Evolutionary conservation across 2,888 invertebrate genomes (phyloP), one percentile per base, ranked within the genome.

Genomic region (Eupithecia centaureata): DNA sequence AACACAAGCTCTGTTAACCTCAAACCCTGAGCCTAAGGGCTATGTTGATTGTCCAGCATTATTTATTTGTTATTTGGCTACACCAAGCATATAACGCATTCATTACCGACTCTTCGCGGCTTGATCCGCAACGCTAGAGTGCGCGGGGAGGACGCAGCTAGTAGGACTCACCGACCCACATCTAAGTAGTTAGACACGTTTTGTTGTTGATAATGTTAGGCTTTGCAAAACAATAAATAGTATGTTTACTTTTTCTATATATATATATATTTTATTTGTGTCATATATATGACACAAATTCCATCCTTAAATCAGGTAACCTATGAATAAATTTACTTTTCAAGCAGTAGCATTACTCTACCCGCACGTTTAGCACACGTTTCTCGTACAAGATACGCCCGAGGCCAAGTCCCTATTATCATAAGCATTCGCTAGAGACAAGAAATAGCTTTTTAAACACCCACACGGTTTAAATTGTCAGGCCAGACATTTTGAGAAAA

Each of bases 401-500:
- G 61, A 64, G 67, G 67, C 63, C 67, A 63, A 63, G 47, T 51
- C 33, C 61, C 67, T 66, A 73, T 75, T 75, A 73, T 69, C 73
- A 75, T 75, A 73, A 65, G 72, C 70, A 72, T 73, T 73, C 71
- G 61, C 52, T 35, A 61, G 54, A 68, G 71, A 75, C 72, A 71
- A 71, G 75, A 69, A 73, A 73, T 70, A 56, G 73, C 73, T 73
- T 67, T 73, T 65, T 73, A 68, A 64, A 61, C 67, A 68, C 67
- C 66, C 68, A 64, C 65, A 69, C 35, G 52, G 52, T 13, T 52
- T 1, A 52, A 25, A 27, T 18, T 15, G 52, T 15, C 52, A 27
- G 25, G 18, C 27, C 52, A 27, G 15, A 18, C 12, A 22, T 47
- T 22, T 47, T 47, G 22, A 47, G 22, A 47, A 18, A 47, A 47